Evolutionary conservation across 2,797 vertebrate species (phyloP).

Genomic region (Rhinoraja longicauda): DNA sequence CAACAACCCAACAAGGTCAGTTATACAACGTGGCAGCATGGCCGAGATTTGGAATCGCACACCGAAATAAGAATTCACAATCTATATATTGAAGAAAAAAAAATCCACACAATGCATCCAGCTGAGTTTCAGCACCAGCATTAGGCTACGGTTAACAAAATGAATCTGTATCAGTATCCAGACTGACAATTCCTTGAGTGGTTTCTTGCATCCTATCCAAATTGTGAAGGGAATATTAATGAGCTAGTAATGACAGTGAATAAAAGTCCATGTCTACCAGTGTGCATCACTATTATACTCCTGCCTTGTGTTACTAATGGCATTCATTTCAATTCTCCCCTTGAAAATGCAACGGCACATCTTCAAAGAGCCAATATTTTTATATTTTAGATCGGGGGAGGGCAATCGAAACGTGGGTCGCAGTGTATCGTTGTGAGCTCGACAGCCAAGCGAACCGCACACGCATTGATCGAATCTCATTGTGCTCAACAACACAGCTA

Average conservation of each 20-base stretch:
- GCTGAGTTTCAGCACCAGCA: neutral
- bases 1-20: slow-evolving; percentile 9
- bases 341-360: neutral
- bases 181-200: neutral
- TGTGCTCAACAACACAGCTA: neutral
- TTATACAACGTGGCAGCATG: neutral
- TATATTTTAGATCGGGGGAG: neutral
- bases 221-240: slow-evolving; percentile 31
- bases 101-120: neutral
- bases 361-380: neutral
- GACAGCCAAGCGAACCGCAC: neutral
- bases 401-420: neutral
- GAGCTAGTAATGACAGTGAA: slow-evolving; percentile 20
- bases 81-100: too few relatives aligned
- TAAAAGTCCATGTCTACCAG: neutral
- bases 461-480: slow-evolving; percentile 7
- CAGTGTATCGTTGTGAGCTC: neutral
- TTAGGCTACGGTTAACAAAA: neutral
- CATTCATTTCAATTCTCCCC: neutral
- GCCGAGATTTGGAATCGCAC: too few relatives aligned
- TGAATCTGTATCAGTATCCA: neutral
- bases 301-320: neutral
- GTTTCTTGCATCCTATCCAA: slow-evolving; percentile 33
- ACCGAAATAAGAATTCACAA: neutral
- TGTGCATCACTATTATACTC: neutral